phyloP scores from a whole-genome alignment of 2,888 invertebrate species.

The Quadroppia sp. region DNA sequence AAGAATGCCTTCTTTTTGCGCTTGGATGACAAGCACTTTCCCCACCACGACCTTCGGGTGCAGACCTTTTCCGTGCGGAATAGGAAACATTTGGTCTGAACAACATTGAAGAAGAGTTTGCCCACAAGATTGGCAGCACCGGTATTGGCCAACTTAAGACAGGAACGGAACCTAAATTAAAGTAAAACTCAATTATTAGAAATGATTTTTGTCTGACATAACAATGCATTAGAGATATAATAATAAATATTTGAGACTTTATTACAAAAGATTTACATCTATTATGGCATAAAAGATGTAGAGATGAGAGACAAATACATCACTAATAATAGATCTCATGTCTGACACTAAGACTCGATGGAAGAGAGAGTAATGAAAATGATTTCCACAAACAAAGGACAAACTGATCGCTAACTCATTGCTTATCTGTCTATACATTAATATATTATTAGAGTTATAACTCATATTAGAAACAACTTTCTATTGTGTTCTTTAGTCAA shows the following conservation, averaged over 20 bases:
- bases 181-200: constrained; percentile 18
- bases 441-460: neutral
- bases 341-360: neutral
- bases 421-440: neutral
- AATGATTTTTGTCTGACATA: neutral
- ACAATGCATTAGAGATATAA: neutral
- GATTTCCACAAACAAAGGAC: neutral
- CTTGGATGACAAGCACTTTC: constrained; percentile 61
- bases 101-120: constrained; percentile 87
- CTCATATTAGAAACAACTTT: neutral
- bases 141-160: constrained; percentile 79
- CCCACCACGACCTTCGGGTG: constrained; percentile 72
- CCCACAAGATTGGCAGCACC: constrained; percentile 84
- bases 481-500: neutral
- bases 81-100: constrained; percentile 89
- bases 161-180: constrained; percentile 75
- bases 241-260: neutral
- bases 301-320: neutral
- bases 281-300: neutral
- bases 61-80: constrained; percentile 74
- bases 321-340: neutral
- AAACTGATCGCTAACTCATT: constrained; percentile 6
- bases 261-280: neutral
- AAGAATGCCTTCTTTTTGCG: constrained; percentile 36
- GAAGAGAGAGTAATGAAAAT: neutral